Evolutionary conservation across 2,888 invertebrate genomes (phyloP).

Genomic region (Ashinkailepas kermadecensis): DNA sequence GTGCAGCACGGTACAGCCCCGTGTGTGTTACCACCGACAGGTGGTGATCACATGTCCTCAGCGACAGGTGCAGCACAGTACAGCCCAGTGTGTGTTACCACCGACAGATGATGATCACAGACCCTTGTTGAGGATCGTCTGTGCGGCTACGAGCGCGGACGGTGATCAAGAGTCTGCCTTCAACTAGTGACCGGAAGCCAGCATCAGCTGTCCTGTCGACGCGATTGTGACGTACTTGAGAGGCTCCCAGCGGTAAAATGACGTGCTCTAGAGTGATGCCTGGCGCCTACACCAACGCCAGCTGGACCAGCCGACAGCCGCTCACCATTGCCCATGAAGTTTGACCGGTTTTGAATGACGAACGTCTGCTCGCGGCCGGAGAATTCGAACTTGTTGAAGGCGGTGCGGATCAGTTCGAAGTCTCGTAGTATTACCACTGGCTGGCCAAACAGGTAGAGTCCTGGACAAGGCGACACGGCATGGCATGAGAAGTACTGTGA

Average conservation of each 20-base stretch:
- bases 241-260: too few relatives aligned
- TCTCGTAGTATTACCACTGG: not conserved
- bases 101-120: too few relatives aligned
- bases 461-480: not conserved
- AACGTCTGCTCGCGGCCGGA: slow-evolving; percentile 6
- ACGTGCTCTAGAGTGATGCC: too few relatives aligned
- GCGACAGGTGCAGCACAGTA: not conserved
- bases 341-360: not conserved
- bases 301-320: not conserved
- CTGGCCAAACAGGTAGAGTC: not conserved
- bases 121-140: too few relatives aligned
- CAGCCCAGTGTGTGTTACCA: not conserved
- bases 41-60: too few relatives aligned
- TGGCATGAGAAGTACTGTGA: not conserved
- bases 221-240: too few relatives aligned
- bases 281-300: not conserved
- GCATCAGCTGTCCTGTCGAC: too few relatives aligned
- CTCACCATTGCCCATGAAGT: not conserved
- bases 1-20: too few relatives aligned
- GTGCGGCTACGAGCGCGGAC: too few relatives aligned
- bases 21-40: too few relatives aligned
- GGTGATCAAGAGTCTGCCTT: too few relatives aligned
- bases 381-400: not conserved
- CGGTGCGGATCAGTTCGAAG: not conserved
- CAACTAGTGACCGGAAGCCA: too few relatives aligned